A percentile compares a stretch with the other conserved stretches of the same genome.
Evolutionary conservation across 2,113 vertebrate species (phyloP).

Genomic region (Protomyctophum bolini): DNA sequence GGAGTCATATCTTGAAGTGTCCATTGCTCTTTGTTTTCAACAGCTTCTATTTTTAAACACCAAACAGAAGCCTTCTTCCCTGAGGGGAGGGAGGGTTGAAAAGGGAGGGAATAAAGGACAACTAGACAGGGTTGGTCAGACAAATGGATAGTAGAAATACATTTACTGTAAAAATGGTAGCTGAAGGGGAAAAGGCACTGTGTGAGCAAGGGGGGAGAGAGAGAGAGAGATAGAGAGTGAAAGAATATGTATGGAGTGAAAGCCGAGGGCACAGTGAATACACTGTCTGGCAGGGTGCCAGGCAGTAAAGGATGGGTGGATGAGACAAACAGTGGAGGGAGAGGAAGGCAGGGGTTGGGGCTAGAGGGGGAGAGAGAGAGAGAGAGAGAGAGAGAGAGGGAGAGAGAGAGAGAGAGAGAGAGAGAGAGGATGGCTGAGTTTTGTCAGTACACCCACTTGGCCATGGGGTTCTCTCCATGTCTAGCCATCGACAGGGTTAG

Average conservation of each 20-base stretch:
- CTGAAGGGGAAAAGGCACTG: not conserved
- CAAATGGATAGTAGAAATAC: not conserved
- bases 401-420: not conserved
- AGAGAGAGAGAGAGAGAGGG: not conserved
- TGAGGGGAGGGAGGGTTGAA: constrained; percentile 6
- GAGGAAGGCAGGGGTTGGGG: constrained; percentile 19
- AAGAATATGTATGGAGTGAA: constrained; percentile 39
- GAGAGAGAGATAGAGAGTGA: not conserved
- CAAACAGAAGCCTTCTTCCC: constrained; percentile 38
- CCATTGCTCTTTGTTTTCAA: constrained; percentile 39
- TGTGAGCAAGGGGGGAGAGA: not conserved
- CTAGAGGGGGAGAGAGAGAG: constrained; percentile 26
- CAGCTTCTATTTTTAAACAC: constrained; percentile 57
- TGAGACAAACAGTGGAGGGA: not conserved
- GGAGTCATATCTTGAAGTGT: constrained; percentile 38
- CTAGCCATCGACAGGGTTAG: constrained; percentile 19
- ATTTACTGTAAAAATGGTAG: not conserved
- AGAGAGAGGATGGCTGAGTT: constrained; percentile 21
- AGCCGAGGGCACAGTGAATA: constrained; percentile 32
- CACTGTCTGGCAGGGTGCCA: constrained; percentile 49
- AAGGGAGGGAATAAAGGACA: not conserved
- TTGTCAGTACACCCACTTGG: constrained; percentile 19
- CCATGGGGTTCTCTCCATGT: constrained; percentile 38
- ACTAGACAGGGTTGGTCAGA: not conserved
- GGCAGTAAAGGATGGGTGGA: constrained; percentile 17